These are phyloP conservation scores for Cosmia trapezina DNA, from an alignment of 2,888 invertebrate genomes.

Conservation along the genomic window DNA sequence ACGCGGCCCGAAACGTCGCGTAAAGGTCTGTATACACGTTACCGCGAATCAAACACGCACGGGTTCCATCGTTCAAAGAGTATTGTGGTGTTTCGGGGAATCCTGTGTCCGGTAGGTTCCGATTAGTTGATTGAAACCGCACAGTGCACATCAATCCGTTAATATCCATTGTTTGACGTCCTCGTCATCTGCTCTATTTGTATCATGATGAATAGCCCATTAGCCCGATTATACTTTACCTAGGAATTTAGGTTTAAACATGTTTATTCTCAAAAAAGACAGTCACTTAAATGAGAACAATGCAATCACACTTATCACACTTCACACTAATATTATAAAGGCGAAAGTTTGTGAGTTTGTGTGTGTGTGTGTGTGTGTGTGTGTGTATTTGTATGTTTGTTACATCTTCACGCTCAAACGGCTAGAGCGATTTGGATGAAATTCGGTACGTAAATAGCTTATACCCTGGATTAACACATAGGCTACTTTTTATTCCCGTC, in stretches of 20 bases:
- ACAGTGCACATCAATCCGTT: constrained; percentile 18
- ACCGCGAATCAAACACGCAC: constrained; percentile 14
- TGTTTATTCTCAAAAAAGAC: too few species aligned
- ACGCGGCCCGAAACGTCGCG: constrained; percentile 76
- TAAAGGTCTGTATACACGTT: constrained; percentile 64
- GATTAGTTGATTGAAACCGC: constrained; percentile 50
- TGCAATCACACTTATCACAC: too few species aligned
- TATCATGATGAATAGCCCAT: not conserved
- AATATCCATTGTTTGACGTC: constrained; percentile 8
- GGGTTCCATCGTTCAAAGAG: constrained; percentile 19
- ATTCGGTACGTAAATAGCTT: too few species aligned
- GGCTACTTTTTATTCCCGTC: too few species aligned
- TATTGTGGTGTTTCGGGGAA: constrained; percentile 8
- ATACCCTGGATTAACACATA: too few species aligned
- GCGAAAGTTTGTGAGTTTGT: too few species aligned
- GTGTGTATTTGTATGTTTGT: too few species aligned
- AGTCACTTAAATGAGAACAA: too few species aligned
- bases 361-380: too few species aligned
- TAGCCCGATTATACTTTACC: not conserved
- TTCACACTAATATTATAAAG: too few species aligned
- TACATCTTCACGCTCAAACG: too few species aligned
- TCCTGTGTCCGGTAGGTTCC: not conserved
- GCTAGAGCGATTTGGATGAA: too few species aligned
- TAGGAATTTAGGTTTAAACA: not conserved
- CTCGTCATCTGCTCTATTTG: constrained; percentile 14